A percentile compares a stretch with the other conserved stretches of the same genome.
phyloP scores from a whole-genome alignment of 2,113 vertebrate genomes.

The Callorhinus ursinus region DNA sequence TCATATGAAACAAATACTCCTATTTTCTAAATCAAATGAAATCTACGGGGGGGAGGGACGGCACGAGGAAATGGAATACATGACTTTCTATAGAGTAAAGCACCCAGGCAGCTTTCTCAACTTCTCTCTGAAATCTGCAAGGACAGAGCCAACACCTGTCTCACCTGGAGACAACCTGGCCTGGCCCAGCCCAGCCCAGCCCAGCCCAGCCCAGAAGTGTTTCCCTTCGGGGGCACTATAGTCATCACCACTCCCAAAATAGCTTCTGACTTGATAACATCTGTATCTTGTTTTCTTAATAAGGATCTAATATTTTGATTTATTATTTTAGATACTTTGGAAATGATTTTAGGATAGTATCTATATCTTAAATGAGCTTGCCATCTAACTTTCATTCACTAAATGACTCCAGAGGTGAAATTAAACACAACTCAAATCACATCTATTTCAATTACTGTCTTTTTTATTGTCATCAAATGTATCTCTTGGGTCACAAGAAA shows the following conservation, averaged over 20 bases:
- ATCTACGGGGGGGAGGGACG: not conserved
- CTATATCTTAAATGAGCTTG: slow-evolving; percentile 32
- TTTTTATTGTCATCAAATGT: not conserved
- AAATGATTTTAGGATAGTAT: slow-evolving; percentile 19
- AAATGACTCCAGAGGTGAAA: slow-evolving; percentile 27
- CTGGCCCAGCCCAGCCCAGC: not conserved
- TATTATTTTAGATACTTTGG: not conserved
- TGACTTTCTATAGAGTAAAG: not conserved
- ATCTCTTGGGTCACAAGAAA: not conserved
- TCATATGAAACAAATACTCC: not conserved
- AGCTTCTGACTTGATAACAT: not conserved
- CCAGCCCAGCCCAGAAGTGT: not conserved
- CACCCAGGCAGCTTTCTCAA: not conserved
- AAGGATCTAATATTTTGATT: slow-evolving; percentile 25
- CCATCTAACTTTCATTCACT: slow-evolving; percentile 44
- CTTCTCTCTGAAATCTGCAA: not conserved
- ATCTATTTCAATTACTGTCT: not conserved
- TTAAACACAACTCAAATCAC: slow-evolving; percentile 20
- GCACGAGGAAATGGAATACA: not conserved
- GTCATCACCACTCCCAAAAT: not conserved
- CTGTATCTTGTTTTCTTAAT: not conserved
- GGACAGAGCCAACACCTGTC: not conserved
- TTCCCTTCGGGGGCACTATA: not conserved
- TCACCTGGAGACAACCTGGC: not conserved
- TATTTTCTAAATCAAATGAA: slow-evolving; percentile 43